Percentiles rank a stretch among this genome's conserved stretches.
phyloP scores from a whole-genome alignment of 2,797 vertebrate genomes.

The Helarctos malayanus region DNA sequence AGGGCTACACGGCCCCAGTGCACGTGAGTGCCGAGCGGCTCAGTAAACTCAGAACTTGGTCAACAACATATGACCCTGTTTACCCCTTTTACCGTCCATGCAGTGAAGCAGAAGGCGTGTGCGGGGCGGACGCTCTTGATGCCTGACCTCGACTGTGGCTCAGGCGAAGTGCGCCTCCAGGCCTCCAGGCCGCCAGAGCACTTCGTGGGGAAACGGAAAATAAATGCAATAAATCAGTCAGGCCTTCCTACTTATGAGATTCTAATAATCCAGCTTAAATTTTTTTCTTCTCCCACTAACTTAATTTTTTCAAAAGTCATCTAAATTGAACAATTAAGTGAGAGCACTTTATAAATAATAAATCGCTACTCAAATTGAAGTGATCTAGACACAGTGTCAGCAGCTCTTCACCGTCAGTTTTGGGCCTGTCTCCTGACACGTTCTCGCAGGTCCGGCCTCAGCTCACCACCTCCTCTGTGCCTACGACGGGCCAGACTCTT shows the following conservation, averaged over 20 bases:
- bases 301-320: constrained; percentile 35
- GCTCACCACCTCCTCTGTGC: neutral
- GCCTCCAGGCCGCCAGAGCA: too few relatives aligned
- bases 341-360: constrained; percentile 43
- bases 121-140: neutral
- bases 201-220: neutral
- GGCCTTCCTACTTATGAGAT: neutral
- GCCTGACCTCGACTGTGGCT: fast-evolving
- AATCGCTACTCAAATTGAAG: constrained; percentile 31
- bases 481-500: too few relatives aligned
- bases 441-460: too few relatives aligned
- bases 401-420: neutral
- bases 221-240: neutral
- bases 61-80: neutral
- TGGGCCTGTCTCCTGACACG: neutral
- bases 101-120: neutral
- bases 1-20: neutral
- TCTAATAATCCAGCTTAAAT: neutral
- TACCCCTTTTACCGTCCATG: neutral
- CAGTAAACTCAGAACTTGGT: neutral
- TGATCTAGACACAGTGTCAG: neutral
- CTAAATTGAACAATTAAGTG: constrained; percentile 32
- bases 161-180: too few relatives aligned
- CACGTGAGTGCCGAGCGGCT: neutral
- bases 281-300: neutral